Conservation (phyloP, 2,888 invertebrate genomes). For the Eupithecia insigniata region DNA sequence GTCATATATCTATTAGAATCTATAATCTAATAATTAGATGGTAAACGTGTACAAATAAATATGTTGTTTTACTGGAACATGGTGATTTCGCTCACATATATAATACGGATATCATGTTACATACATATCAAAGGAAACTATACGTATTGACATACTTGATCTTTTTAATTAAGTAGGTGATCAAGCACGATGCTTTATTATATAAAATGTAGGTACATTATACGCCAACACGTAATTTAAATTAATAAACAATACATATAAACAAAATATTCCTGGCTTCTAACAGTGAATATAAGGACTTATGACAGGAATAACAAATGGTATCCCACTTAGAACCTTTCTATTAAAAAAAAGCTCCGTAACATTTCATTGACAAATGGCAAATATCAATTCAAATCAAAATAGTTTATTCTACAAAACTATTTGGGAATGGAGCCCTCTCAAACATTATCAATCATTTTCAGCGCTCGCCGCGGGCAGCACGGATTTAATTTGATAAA, state of each 20-base stretch:
- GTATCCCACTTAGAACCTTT: background rate
- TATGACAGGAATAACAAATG: background rate
- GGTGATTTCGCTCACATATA: too few relatives aligned
- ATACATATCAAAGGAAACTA: too few relatives aligned
- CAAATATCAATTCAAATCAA: constrained; percentile 74
- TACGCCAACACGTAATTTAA: background rate
- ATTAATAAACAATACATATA: background rate
- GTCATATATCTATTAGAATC: too few relatives aligned
- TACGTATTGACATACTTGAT: too few relatives aligned
- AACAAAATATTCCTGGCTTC: background rate
- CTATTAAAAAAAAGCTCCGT: background rate
- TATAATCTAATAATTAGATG: too few relatives aligned
- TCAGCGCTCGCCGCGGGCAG: constrained; percentile 55
- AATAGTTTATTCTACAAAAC: constrained; percentile 83
- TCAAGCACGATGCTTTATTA: background rate
- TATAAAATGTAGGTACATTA: background rate
- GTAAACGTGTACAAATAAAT: too few relatives aligned
- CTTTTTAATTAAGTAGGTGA: background rate
- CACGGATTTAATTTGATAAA: constrained; percentile 83
- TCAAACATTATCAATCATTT: constrained; percentile 82
- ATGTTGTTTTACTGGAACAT: too few relatives aligned
- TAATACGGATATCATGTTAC: too few relatives aligned
- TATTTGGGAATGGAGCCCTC: constrained; percentile 69
- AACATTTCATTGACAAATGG: constrained; percentile 63
- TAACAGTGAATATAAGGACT: background rate